Conservation (phyloP, 2,797 vertebrate species). For the Scyliorhinus canicula region DNA sequence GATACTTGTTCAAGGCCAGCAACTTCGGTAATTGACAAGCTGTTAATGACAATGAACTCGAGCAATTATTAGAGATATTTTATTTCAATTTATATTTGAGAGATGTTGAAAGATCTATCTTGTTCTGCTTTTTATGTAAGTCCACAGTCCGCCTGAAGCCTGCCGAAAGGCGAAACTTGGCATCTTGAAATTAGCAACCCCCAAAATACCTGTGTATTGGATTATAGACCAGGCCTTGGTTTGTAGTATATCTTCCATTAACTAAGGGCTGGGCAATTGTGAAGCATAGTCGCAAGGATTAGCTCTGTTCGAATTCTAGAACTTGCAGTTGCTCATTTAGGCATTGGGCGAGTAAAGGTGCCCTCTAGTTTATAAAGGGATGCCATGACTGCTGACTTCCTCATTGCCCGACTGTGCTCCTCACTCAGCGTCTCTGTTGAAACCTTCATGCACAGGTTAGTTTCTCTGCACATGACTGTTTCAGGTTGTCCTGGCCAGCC, state of each 20-base stretch:
- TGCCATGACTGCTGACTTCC: not conserved
- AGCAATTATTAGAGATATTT: not conserved
- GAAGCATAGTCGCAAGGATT: not conserved
- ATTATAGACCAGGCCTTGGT: not conserved
- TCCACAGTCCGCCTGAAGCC: not conserved
- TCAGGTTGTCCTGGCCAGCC: not conserved
- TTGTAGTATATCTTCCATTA: not conserved
- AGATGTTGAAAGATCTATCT: not conserved
- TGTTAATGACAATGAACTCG: not conserved
- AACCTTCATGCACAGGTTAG: not conserved
- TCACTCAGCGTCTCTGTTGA: not conserved
- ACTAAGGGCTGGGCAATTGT: not conserved
- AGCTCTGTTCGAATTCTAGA: not conserved
- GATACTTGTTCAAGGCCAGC: not conserved
- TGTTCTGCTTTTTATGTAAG: not conserved
- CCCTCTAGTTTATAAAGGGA: not conserved
- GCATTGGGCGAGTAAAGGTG: not conserved
- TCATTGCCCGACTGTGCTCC: not conserved
- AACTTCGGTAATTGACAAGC: not conserved
- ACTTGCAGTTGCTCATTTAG: not conserved
- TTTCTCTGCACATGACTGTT: not conserved
- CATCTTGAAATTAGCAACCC: not conserved
- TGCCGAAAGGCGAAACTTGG: too few species aligned
- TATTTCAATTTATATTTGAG: not conserved
- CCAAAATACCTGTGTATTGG: not conserved